Base-by-base conservation (phyloP, 1,140 invertebrate species). In the Hypsibius dujardini region DNA sequence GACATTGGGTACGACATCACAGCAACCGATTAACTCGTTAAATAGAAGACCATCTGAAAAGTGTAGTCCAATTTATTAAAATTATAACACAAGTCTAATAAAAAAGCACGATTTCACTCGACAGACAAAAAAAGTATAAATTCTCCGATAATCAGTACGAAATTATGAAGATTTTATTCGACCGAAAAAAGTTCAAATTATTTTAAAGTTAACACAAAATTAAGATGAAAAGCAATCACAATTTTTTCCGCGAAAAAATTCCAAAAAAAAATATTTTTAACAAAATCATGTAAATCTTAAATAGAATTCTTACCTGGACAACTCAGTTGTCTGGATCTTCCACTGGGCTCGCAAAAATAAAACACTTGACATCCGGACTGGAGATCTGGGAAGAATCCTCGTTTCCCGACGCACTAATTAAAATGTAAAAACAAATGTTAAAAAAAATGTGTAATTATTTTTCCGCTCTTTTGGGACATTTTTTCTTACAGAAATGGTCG, bases 11-110 rank as follows among this genome's bases (percentile, higher is more conserved):
- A 42, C 62, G 42, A 67, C 45, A 42, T 67, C 62, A 67, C 62
- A 67, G 42, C 62, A 67, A 15, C 62, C 62, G 62, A 67, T 67
- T 12, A 67, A 7, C 62, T 67, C 62, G 42, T 67, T 67, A 42
- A 67, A 67, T 7, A 67, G 12, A 7, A 67, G 42, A 7, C 62
- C 62, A 42, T 67, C 62, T 67, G 45, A 3, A 67, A 67, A 42
- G 7, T 56, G 7, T 56, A 28, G 28, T 28, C 28, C 28, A 28
- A 28, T 28, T 28, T 28, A 28, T 28, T 28, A 28, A 28, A 28
- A 28, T 28, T 28, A 28, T 28, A 28, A 28, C 28, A 28, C 28
- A 28, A 28, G 28, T 28, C 28, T 28, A 28, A 28, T 28, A 28
- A 28, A 28, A 28, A 28, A 28, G 28, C 28, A 28, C 28, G 28